Evolutionary conservation across 2,113 vertebrate genomes (phyloP).

Genomic region (Onychostruthus taczanowskii): DNA sequence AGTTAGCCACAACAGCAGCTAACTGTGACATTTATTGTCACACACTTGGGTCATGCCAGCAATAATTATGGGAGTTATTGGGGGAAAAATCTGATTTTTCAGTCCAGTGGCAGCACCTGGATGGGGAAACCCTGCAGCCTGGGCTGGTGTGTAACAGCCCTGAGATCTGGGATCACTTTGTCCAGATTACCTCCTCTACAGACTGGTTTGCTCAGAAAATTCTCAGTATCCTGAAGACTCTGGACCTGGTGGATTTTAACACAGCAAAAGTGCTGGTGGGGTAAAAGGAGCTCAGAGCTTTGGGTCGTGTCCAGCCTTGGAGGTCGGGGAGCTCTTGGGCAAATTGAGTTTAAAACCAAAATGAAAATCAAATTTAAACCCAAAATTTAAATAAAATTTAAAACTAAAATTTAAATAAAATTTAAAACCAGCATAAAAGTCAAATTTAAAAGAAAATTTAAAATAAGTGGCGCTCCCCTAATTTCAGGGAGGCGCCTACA

Average conservation of each 20-base stretch:
- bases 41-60: rapidly evolving
- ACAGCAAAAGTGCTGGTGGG: rapidly evolving
- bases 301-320: rapidly evolving
- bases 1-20: background rate
- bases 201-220: background rate
- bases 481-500: background rate
- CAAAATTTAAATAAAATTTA: background rate
- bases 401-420: too few relatives aligned
- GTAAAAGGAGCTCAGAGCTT: background rate
- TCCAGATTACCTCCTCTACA: background rate
- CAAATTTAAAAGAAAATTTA: background rate
- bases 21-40: background rate
- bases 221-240: background rate
- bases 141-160: background rate
- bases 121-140: background rate
- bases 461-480: rapidly evolving
- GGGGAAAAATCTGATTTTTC: background rate
- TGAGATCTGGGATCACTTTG: background rate
- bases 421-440: rapidly evolving
- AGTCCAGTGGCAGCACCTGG: rapidly evolving
- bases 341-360: background rate
- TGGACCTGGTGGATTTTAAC: background rate
- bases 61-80: background rate
- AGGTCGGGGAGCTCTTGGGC: background rate
- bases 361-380: too few relatives aligned